Conservation (phyloP, 2,888 invertebrate genomes). For the Drosophila kanekoi region DNA sequence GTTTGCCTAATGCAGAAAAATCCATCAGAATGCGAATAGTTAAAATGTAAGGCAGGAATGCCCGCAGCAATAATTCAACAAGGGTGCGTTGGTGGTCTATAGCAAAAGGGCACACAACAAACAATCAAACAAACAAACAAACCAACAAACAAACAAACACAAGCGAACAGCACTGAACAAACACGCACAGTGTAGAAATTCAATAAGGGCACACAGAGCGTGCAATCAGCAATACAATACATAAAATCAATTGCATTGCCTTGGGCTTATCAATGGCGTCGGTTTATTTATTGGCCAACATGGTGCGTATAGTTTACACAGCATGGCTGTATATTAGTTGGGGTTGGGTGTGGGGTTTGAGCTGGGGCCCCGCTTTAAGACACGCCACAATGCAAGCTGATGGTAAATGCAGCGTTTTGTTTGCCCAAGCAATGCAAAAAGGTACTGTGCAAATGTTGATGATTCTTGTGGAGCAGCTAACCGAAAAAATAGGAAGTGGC, state of each 20-base stretch:
- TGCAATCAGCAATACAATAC: constrained; percentile 76
- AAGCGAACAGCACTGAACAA: constrained; percentile 38
- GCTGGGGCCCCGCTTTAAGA: constrained; percentile 50
- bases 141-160: constrained; percentile 13
- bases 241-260: constrained; percentile 79
- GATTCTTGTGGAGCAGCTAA: constrained; percentile 51
- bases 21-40: constrained; percentile 39
- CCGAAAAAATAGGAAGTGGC: constrained; percentile 42
- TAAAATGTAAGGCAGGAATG: constrained; percentile 37
- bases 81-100: neutral
- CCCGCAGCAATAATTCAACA: constrained; percentile 41
- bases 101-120: constrained; percentile 31
- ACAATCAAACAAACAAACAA: constrained; percentile 36
- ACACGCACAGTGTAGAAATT: constrained; percentile 39
- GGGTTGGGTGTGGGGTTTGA: neutral
- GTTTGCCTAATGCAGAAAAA: constrained; percentile 35
- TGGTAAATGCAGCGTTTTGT: constrained; percentile 69
- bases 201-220: constrained; percentile 46
- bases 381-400: constrained; percentile 35
- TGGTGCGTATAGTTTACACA: neutral
- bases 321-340: neutral
- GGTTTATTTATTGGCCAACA: constrained; percentile 74
- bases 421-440: constrained; percentile 71
- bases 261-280: constrained; percentile 75
- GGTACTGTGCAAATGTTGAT: constrained; percentile 78